phyloP scores from a whole-genome alignment of 2,113 vertebrate species.

The Spea bombifrons region DNA sequence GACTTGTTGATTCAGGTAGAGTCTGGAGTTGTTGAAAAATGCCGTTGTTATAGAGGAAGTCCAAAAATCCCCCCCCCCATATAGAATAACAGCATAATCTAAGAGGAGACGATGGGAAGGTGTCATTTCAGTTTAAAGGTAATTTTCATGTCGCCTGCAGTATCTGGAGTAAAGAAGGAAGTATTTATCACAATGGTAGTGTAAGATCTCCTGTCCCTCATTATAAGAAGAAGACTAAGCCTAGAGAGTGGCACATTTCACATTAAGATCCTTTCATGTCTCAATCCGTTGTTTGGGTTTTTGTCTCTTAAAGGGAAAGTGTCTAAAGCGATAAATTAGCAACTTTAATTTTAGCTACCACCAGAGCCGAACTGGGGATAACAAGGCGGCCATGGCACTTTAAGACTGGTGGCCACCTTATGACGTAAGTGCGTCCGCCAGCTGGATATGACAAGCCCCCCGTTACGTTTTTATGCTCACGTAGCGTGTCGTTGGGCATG shows the following conservation, averaged over 20 bases:
- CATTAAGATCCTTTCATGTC: not conserved
- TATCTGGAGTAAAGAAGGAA: conserved; percentile 10
- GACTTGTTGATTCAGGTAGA: conserved; percentile 33
- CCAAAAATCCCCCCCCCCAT: not conserved
- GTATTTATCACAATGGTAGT: conserved; percentile 21
- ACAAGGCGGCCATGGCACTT: too few species aligned
- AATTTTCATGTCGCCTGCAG: conserved; percentile 16
- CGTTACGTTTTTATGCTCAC: too few species aligned
- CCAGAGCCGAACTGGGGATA: too few species aligned
- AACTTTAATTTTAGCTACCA: too few species aligned
- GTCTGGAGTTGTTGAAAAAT: conserved; percentile 2
- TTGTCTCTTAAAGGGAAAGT: not conserved
- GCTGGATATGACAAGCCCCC: too few species aligned
- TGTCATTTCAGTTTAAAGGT: not conserved
- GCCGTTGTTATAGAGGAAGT: not conserved
- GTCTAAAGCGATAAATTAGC: too few species aligned
- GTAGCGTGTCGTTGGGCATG: too few species aligned
- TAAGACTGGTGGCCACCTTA: too few species aligned
- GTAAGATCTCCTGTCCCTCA: conserved; percentile 3
- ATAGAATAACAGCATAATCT: conserved; percentile 17
- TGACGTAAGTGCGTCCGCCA: too few species aligned
- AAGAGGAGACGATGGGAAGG: not conserved
- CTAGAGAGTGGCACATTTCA: conserved; percentile 14
- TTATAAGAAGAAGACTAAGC: not conserved
- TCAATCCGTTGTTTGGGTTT: not conserved